Evolutionary conservation across 2,888 invertebrate genomes (phyloP), one percentile per base, ranked within the genome.

Genomic region (Scaptomyza flava): DNA sequence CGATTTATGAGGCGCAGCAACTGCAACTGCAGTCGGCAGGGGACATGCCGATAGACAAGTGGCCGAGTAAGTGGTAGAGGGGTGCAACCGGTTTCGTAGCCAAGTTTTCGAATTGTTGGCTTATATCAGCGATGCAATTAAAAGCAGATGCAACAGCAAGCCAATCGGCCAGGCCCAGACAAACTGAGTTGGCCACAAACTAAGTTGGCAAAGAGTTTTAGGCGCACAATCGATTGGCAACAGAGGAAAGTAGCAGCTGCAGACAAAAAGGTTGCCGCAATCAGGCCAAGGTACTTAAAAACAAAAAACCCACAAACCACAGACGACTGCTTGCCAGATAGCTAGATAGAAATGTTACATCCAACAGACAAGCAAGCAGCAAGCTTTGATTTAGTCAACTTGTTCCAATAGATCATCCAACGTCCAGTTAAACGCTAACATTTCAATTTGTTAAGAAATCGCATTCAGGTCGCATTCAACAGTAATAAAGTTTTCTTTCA

Each of bases 1-100:
- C 88, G 88, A 84, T 84, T 84, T 84, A 84, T 82, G 88, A 78
- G 72, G 60, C 42, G 46, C 47, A 38, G 65, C 59, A 43, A 53
- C 36, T 43, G 62, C 36, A 51, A 47, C 17, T 38, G 52, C 45
- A 42, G 43, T 48, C 31, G 43, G 20, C 14, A 6, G 31, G 4
- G 20, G 27, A 6, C 27, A 27, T 27, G 27, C 27, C 27, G 27
- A 27, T 27, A 27, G 27, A 5, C 27, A 27, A 27, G 27, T 27
- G 27, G 27, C 27, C 3, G 27, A 23, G 23, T 23, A 23, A 4
- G 23, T 1, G 23, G 23, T 2, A 23, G 2, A 23, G 23, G 7
- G 20, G 17, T 23, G 31, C 36, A 70, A 70, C 73, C 77, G 48
- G 73, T 76, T 76, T 66, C 8, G 30, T 41, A 30, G 72, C 72